phyloP scores from a whole-genome alignment of 1,140 invertebrate genomes.

The Melipona quadrifasciata region DNA sequence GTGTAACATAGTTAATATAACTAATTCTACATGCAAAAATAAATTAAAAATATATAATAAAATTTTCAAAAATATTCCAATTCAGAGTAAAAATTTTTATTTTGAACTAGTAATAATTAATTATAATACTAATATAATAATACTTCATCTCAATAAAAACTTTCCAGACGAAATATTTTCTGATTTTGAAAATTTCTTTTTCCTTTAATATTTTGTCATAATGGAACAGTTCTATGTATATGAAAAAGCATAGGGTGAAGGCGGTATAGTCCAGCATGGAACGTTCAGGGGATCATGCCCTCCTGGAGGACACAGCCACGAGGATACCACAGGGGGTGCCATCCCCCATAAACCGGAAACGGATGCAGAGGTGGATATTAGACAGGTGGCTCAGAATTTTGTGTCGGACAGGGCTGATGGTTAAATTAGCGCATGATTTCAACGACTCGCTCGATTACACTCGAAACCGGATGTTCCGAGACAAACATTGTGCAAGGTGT shows the following conservation, averaged over 20 bases:
- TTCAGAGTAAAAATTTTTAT: too few species aligned
- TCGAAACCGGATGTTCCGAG: slow-evolving; percentile 7
- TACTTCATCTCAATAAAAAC: background rate
- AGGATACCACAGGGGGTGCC: slow-evolving; percentile 60
- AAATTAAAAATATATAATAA: too few species aligned
- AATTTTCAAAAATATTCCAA: too few species aligned
- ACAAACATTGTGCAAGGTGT: slow-evolving; percentile 30
- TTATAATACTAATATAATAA: too few species aligned
- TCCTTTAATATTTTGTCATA: slow-evolving; percentile 32
- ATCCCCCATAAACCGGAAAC: slow-evolving; percentile 59
- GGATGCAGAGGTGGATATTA: slow-evolving; percentile 58
- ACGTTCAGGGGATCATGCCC: slow-evolving; percentile 53
- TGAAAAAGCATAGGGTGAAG: slow-evolving; percentile 29
- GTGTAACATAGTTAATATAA: background rate
- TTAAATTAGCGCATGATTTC: slow-evolving; percentile 41
- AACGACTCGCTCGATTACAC: slow-evolving; percentile 9
- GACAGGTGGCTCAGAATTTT: slow-evolving; percentile 56
- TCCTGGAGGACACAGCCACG: slow-evolving; percentile 28
- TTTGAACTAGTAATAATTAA: too few species aligned
- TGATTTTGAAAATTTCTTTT: background rate
- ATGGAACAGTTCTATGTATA: slow-evolving; percentile 39
- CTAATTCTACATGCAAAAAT: background rate
- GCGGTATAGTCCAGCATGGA: slow-evolving; percentile 50
- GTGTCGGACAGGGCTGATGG: slow-evolving; percentile 29
- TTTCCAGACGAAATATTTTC: too few species aligned